Conservation (phyloP, 2,113 vertebrate species). For the Brienomyrus longianalis region DNA sequence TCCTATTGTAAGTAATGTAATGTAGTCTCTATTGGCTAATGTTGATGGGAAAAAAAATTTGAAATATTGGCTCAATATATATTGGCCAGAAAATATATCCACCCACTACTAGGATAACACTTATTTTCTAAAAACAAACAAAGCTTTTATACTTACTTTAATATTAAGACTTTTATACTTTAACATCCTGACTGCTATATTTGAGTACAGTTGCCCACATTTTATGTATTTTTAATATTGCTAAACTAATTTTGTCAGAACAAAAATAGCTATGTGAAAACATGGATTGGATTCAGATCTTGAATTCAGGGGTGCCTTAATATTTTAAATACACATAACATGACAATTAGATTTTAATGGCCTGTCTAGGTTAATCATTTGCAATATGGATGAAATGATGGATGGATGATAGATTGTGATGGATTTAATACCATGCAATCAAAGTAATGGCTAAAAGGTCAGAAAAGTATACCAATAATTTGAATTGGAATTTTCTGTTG, state of each 20-base stretch:
- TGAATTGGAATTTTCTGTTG: background rate
- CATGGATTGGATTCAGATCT: background rate
- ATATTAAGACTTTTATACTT: background rate
- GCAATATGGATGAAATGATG: background rate
- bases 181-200: background rate
- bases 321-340: background rate
- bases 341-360: background rate
- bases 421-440: background rate
- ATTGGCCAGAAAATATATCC: background rate
- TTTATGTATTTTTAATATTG: background rate
- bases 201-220: background rate
- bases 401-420: background rate
- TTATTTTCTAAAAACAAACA: background rate
- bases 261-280: background rate
- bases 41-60: background rate
- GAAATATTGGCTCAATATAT: background rate
- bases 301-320: background rate
- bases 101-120: background rate
- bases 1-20: background rate
- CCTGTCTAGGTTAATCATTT: background rate
- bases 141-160: background rate
- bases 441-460: background rate
- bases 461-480: background rate
- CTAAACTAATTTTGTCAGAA: background rate
- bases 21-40: background rate